These are phyloP conservation scores for Branchipolynoe longqiensis DNA, from an alignment of 2,888 invertebrate species.

Conservation along the genomic window DNA sequence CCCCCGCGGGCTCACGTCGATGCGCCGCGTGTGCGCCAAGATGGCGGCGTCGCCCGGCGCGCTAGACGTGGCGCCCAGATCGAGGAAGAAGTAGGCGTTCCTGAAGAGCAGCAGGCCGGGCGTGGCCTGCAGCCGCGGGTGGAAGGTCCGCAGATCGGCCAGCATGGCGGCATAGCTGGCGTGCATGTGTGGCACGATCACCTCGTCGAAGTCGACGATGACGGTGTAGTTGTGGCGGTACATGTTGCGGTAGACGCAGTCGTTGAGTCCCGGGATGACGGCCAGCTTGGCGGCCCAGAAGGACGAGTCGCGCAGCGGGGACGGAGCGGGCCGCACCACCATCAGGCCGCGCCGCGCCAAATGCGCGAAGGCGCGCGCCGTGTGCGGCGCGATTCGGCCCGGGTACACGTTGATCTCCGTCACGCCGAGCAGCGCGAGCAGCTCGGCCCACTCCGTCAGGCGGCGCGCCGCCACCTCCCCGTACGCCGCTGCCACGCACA, in stretches of 20 bases:
- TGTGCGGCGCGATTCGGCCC: conserved; percentile 25
- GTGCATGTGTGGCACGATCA: conserved; percentile 64
- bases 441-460: conserved; percentile 63
- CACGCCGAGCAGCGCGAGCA: conserved; percentile 61
- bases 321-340: conserved; percentile 41
- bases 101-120: conserved; percentile 46
- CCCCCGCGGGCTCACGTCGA: conserved; percentile 54
- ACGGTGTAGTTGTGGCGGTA: conserved; percentile 61
- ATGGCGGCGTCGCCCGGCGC: not conserved
- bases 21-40: conserved; percentile 19
- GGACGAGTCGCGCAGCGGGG: conserved; percentile 55
- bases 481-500: conserved; percentile 63
- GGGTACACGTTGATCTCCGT: conserved; percentile 64
- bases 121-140: not conserved
- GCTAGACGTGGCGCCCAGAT: not conserved
- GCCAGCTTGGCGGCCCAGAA: conserved; percentile 62
- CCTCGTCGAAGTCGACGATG: conserved; percentile 66
- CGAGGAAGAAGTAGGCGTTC: conserved; percentile 63
- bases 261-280: conserved; percentile 62
- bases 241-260: conserved; percentile 67
- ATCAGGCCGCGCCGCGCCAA: conserved; percentile 58
- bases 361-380: conserved; percentile 57
- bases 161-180: conserved; percentile 44
- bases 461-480: conserved; percentile 46
- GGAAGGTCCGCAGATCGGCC: not conserved